Conservation (phyloP, 1,140 invertebrate species). For the Atta texana region DNA sequence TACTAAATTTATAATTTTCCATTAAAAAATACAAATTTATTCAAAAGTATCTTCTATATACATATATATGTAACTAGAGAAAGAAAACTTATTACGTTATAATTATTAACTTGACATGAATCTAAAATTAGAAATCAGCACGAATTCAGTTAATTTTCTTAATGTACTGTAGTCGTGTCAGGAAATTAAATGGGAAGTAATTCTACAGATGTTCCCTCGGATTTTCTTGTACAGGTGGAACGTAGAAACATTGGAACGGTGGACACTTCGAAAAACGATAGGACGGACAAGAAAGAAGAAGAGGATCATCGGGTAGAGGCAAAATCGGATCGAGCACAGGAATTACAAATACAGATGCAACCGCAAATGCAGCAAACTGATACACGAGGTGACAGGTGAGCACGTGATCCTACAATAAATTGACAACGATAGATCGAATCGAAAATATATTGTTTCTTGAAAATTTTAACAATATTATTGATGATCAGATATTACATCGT, state of each 20-base stretch:
- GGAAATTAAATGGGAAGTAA: constrained; percentile 29
- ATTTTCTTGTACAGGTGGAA: constrained; percentile 60
- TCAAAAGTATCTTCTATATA: background rate
- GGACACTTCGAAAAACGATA: background rate
- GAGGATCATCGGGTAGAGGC: background rate
- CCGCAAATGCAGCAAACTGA: constrained; percentile 52
- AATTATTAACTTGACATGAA: background rate
- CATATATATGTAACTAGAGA: background rate
- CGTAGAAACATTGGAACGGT: background rate
- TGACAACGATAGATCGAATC: background rate
- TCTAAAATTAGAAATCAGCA: constrained; percentile 3
- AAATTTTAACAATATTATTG: constrained; percentile 17
- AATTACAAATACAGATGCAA: constrained; percentile 59
- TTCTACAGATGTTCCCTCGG: background rate
- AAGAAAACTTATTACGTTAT: background rate
- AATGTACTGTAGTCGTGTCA: background rate
- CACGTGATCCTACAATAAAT: constrained; percentile 47
- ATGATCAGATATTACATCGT: background rate
- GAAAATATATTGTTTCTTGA: background rate
- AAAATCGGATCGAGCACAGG: constrained; percentile 48
- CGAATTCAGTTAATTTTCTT: constrained; percentile 4
- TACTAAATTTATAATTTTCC: background rate
- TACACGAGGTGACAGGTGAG: constrained; percentile 70
- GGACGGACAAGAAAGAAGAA: background rate
- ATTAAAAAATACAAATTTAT: constrained; percentile 1